Percentiles rank a stretch among this genome's conserved stretches.
phyloP scores from a whole-genome alignment of 1,140 invertebrate species.

The Macrobrachium rosenbergii region DNA sequence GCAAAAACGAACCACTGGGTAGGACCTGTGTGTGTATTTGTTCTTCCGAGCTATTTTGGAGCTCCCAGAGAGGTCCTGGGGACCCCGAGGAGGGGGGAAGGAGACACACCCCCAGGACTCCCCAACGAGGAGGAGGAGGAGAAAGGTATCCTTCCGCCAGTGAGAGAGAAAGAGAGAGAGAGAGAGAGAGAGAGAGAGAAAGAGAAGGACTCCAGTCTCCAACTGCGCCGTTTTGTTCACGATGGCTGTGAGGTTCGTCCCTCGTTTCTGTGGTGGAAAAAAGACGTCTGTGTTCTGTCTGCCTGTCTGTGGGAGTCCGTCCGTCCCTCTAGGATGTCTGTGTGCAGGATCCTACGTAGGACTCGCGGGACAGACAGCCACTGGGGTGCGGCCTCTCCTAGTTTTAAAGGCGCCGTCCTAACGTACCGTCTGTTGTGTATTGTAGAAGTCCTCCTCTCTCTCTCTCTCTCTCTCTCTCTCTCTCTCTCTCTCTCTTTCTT shows the following conservation, averaged over 20 bases:
- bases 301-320: too few relatives aligned
- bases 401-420: too few relatives aligned
- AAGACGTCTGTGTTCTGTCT: too few relatives aligned
- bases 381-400: neutral
- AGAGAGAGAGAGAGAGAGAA: conserved; percentile 17
- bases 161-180: conserved; percentile 14
- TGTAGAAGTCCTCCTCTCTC: too few relatives aligned
- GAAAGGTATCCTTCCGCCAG: neutral
- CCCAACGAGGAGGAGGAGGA: neutral
- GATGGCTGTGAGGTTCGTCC: too few relatives aligned
- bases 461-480: conserved; percentile 3
- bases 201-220: too few relatives aligned
- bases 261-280: too few relatives aligned
- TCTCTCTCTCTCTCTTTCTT: neutral
- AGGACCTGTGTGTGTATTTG: too few relatives aligned
- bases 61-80: too few relatives aligned
- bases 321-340: too few relatives aligned
- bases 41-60: neutral
- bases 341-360: neutral
- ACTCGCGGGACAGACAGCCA: neutral
- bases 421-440: neutral
- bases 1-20: too few relatives aligned
- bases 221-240: neutral
- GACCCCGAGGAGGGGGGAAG: too few relatives aligned
- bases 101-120: neutral